Percentiles rank a stretch among this genome's conserved stretches.
These are phyloP conservation scores for Amiota communis DNA, from an alignment of 2,888 invertebrate genomes.

Conservation along the genomic window DNA sequence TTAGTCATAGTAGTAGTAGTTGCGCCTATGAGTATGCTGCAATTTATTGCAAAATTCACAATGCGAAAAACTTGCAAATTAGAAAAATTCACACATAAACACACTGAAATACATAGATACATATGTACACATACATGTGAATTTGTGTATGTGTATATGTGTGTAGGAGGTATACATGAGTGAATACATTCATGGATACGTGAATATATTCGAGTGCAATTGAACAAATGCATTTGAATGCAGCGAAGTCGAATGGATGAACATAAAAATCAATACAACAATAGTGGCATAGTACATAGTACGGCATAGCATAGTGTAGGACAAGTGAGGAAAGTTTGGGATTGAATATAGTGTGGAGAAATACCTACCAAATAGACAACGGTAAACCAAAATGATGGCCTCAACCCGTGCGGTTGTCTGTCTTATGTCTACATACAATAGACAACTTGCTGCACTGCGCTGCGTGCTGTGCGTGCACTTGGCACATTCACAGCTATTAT, in stretches of 20 bases:
- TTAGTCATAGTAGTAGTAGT: no score
- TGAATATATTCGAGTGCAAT: not conserved
- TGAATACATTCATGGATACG: not conserved
- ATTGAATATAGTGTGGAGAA: not conserved
- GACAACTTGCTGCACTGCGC: not conserved
- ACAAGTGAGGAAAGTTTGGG: not conserved
- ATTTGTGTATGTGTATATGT: not conserved
- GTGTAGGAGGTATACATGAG: not conserved
- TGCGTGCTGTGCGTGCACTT: slow-evolving; percentile 18
- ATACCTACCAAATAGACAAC: not conserved
- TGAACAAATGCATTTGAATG: slow-evolving; percentile 8
- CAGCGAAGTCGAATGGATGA: not conserved
- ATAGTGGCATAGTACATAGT: no score
- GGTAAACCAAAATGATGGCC: no score
- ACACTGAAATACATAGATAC: not conserved
- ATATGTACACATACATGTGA: not conserved
- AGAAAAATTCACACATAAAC: slow-evolving; percentile 39
- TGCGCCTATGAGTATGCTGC: no score
- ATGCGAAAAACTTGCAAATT: slow-evolving; percentile 60
- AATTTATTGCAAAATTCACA: slow-evolving; percentile 51
- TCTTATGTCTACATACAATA: no score
- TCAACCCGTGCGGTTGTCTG: no score
- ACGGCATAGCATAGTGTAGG: not conserved
- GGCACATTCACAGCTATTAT: slow-evolving; percentile 20
- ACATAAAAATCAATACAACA: not conserved